Evolutionary conservation across 2,797 vertebrate genomes (phyloP), one percentile per base, ranked within the genome.

Genomic region (Lepidocolaptes lacrymiger): DNA sequence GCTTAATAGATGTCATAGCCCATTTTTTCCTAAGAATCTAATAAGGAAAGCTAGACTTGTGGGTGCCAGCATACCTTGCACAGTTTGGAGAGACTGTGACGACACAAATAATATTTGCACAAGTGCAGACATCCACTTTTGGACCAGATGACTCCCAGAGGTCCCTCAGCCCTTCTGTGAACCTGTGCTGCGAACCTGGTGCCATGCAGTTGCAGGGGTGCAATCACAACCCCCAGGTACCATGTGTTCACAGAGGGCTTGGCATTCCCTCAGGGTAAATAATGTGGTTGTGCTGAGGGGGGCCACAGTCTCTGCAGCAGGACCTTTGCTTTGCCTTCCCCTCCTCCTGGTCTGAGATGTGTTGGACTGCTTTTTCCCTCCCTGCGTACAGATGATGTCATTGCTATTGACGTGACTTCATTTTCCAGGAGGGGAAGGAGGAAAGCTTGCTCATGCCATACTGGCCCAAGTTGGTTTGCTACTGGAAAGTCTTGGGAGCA

Each of bases 221-320:
- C 44, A 30, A 2, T 15, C 18, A 2, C 23, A 62, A 7, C 20
- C 32, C 37, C 44, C 23, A 24, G 1, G 19, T 4, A 41, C n/a
- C n/a, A 1, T 2, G 30, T 22, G 22, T 39, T 87, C 0, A 0
- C 36, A 71, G 68, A 67, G 20, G n/a, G 26, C 30, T 72, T 26
- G 16, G 18, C 20, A n/a, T 63, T 63, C 34, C 12, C 0, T 6
- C 55, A 18, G 59, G 48, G 39, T 59, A 59, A 62, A 24, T 5
- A 30, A 21, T 17, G 56, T 7, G 64, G 43, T 44, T 71, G 69
- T 62, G 77, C 84, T 62, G 76, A 48, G 44, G 36, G 27, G 8
- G 12, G 19, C 2, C 75, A 48, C 6, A 13, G 62, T 5, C 49
- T 64, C 46, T 43, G 62, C 58, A 55, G 58, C 72, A 54, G 19